These are phyloP conservation scores for Nematopogon swammerdamellus DNA, from an alignment of 2,888 invertebrate genomes.

Conservation along the genomic window DNA sequence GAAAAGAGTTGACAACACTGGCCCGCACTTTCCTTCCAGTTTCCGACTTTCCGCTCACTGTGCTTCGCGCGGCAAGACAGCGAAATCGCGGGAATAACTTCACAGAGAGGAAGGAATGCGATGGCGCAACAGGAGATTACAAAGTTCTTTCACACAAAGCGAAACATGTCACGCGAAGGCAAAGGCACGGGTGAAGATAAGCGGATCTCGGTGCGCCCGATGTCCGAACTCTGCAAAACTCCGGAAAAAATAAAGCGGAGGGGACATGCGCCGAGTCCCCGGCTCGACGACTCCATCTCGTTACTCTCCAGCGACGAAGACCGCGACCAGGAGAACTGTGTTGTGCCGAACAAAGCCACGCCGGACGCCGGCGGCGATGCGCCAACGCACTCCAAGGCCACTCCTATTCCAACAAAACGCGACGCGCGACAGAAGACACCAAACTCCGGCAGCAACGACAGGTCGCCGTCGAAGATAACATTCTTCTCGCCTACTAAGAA, in stretches of 20 bases:
- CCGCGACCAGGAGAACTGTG: background rate
- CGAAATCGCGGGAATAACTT: too few species aligned
- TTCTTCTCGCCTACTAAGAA: constrained; percentile 37
- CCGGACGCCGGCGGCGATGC: background rate
- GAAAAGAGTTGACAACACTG: too few species aligned
- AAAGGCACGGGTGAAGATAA: background rate
- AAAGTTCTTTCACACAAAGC: constrained; percentile 19
- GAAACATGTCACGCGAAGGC: background rate
- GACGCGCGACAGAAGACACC: too few species aligned
- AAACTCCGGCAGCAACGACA: constrained; percentile 4
- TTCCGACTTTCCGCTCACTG: too few species aligned
- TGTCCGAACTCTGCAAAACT: background rate
- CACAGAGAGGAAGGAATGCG: background rate
- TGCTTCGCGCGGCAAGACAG: too few species aligned
- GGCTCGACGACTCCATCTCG: background rate
- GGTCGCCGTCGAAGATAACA: constrained; percentile 18
- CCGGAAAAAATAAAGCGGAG: background rate
- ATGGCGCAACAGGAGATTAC: constrained; percentile 20
- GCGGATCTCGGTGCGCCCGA: background rate
- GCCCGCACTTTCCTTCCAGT: too few species aligned
- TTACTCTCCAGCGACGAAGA: background rate
- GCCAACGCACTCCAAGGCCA: too few species aligned
- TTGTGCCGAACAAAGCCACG: background rate
- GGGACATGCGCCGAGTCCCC: background rate
- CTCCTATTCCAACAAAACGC: too few species aligned